Evolutionary conservation across 30 jellyfish, hydroid and myxozoan genomes (phyloP), one percentile per base, ranked within the genome.

Genomic region (Morbakka virulenta): DNA sequence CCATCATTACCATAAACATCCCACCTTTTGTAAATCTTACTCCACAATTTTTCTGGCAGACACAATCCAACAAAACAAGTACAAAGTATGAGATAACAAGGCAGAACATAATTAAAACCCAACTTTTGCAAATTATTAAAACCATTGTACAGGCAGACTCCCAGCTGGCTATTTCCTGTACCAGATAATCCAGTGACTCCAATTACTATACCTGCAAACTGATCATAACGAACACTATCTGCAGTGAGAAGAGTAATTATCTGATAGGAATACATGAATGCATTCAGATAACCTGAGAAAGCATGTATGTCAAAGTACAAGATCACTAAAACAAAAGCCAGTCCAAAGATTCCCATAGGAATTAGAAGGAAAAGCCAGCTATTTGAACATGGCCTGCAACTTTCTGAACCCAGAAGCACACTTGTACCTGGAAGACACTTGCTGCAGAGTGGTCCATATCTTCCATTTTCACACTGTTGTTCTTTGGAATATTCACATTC

Each of bases 281-380:
- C 97, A 83, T 89, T 89, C 27, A 89, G 74, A 65, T 89, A 89
- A 14, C 97, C 97, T 24, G 97, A 89, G 64, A 89, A 89, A 31
- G 89, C 93, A 76, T 89, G 93, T 50, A 89, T 50, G 61, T 89
- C 77, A 49, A 89, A 89, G 77, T 74, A 79, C 52, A 89, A 33
- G 12, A 83, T 90, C 52, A 89, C 62, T 28, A 89, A 36, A 1
- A 70, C 88, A 49, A 89, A 81, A 14, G 62, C 65, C 20, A 75
- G 51, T 17, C 81, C 85, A 1, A 23, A 79, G 26, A 89, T 14
- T 23, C 81, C 28, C 77, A 82, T 66, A 0, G 97, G 97, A 4
- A 89, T 52, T 29, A 82, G 52, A 62, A 82, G 36, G 11, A 89
- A 74, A 20, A 76, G 75, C 47, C 35, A 64, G 41, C 28, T 35